These are phyloP conservation scores for Strix aluco DNA, from an alignment of 2,113 vertebrate genomes.

Conservation along the genomic window DNA sequence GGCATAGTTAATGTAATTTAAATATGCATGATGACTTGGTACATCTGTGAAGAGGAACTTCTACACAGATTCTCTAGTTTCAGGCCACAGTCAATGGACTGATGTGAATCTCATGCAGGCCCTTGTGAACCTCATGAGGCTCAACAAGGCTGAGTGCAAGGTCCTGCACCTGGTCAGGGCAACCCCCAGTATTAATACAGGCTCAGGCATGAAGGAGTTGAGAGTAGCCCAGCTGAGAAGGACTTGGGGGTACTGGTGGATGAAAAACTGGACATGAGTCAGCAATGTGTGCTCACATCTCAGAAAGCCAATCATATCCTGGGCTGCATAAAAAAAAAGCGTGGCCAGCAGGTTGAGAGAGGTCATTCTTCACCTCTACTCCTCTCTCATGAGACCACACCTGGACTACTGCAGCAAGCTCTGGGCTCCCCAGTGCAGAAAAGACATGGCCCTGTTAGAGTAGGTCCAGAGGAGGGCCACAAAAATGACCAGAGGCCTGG, in stretches of 20 bases:
- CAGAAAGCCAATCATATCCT: neutral
- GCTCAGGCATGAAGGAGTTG: too few species aligned
- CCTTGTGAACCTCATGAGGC: neutral
- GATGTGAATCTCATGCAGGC: neutral
- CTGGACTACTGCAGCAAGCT: neutral
- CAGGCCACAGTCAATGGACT: neutral
- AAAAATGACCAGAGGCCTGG: neutral
- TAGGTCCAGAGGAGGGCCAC: fast-evolving
- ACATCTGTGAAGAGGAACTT: neutral
- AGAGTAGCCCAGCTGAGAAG: too few species aligned
- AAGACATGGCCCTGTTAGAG: neutral
- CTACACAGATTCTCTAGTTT: neutral
- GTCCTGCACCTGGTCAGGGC: neutral
- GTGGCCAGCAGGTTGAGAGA: too few species aligned
- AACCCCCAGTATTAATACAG: neutral
- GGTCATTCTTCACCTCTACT: neutral
- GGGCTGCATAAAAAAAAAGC: neutral
- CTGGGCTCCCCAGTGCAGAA: fast-evolving
- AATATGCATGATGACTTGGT: neutral
- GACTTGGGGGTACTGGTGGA: neutral
- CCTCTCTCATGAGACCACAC: fast-evolving
- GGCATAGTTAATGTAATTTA: neutral
- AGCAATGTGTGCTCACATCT: too few species aligned
- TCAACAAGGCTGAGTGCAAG: neutral
- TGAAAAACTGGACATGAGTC: neutral